Evolutionary conservation across 2,797 vertebrate genomes (phyloP).

Genomic region (Falco peregrinus): DNA sequence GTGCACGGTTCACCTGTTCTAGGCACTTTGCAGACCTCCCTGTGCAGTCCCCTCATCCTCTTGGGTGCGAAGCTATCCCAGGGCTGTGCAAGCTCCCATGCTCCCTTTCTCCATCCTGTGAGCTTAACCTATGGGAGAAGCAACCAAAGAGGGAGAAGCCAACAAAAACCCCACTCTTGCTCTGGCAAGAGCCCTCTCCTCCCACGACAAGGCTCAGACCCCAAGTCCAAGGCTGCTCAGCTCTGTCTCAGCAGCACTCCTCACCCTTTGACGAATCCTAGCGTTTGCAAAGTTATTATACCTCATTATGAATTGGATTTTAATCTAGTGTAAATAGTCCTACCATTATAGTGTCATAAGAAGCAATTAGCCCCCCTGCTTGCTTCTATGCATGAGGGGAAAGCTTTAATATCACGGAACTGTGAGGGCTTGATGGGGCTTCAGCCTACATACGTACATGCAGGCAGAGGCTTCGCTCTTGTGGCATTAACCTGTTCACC

Average conservation of each 20-base stretch:
- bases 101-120: background rate
- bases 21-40: background rate
- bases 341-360: constrained; percentile 78
- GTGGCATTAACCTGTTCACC: background rate
- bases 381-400: constrained; percentile 64
- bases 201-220: background rate
- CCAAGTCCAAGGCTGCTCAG: background rate
- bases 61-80: background rate
- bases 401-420: constrained; percentile 52
- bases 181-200: background rate
- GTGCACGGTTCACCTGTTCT: accelerated
- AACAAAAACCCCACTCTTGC: accelerated
- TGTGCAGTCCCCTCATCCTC: background rate
- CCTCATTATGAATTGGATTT: constrained; percentile 76
- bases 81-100: accelerated
- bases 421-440: constrained; percentile 52
- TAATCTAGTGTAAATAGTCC: constrained; percentile 80
- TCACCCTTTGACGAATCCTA: constrained; percentile 58
- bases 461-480: background rate
- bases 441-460: background rate
- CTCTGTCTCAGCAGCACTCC: background rate
- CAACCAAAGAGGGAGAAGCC: background rate
- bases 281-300: constrained; percentile 68
- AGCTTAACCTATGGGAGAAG: background rate
- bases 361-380: constrained; percentile 75